Evolutionary conservation across 1,140 invertebrate genomes (phyloP).

Genomic region (Antheraea mylitta): DNA sequence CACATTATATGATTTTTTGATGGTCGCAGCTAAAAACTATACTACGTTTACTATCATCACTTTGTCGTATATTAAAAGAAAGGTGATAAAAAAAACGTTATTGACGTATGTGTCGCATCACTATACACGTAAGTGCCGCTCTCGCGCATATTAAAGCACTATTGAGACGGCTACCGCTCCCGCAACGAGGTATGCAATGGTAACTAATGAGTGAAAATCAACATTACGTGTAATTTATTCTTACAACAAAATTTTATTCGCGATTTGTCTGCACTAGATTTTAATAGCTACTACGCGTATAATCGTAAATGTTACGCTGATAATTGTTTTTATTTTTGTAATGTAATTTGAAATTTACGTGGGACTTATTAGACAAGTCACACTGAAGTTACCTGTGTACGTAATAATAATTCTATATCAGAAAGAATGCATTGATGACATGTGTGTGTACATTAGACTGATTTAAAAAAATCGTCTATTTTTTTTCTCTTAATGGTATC

Average conservation of each 20-base stretch:
- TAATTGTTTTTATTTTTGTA: background rate
- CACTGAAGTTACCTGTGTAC: too few relatives aligned
- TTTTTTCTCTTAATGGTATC: too few relatives aligned
- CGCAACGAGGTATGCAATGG: background rate
- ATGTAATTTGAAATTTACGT: background rate
- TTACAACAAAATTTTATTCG: background rate
- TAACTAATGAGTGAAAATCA: slow-evolving; percentile 8
- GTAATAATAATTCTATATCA: too few relatives aligned
- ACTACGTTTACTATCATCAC: too few relatives aligned
- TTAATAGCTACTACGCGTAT: background rate
- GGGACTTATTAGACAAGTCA: too few relatives aligned
- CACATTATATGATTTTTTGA: too few relatives aligned
- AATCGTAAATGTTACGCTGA: background rate
- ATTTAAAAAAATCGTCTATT: too few relatives aligned
- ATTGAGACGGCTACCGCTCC: background rate
- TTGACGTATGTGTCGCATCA: background rate
- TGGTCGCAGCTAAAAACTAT: too few relatives aligned
- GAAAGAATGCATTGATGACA: too few relatives aligned
- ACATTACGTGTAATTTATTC: slow-evolving; percentile 13
- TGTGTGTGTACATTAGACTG: too few relatives aligned
- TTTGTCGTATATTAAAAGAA: too few relatives aligned
- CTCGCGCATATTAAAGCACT: slow-evolving; percentile 5
- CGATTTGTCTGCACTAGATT: background rate
- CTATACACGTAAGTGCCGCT: slow-evolving; percentile 6
- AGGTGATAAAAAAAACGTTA: background rate